Base-by-base conservation (phyloP, 1,140 invertebrate genomes). In the Leptonema lineaticorne region DNA sequence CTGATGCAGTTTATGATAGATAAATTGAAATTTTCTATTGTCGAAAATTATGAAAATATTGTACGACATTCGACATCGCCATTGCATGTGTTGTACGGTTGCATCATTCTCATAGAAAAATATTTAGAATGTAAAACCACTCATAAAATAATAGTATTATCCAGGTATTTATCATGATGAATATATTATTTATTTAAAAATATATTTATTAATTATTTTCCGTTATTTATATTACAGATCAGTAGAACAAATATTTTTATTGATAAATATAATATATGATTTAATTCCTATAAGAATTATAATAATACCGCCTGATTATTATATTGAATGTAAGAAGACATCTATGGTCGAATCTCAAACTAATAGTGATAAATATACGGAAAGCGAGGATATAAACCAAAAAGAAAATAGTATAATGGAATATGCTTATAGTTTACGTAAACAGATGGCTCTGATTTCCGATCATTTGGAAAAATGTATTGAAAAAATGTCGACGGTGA, bases 241-340 rank as follows among this genome's bases (percentile, higher is more conserved):
- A 28, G 46, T 62, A 30, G 41, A 33, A 26, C 69, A 71, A 60
- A 27, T 68, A 18, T 58, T 68, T 3, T 27, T 71, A 37, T 30
- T 71, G 9, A 28, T 68, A 26, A 71, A 71, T 37, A n/a, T 68
- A 11, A 64, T 71, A 8, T 71, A 71, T 53, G 66, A 68, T 24
- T 27, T 65, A 4, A 45, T 71, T 4, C 50, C 69, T 6, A 29
- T 41, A 11, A 58, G 69, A 41, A 63, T 62, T 27, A 45, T 68
- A 0, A 68, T 71, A 22, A 50, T 71, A 8, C 69, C 66, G 16
- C 59, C 59, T 16, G 50, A 48, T 59, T 63, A 53, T 59, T 53
- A 11, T 27, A 28, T 68, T 16, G 33, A 22, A 60, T 26, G 33
- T 26, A 71, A 70, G 64, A 26, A 45, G 9, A 41, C 14, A 67